phyloP scores from a whole-genome alignment of 2,888 invertebrate species.

The Heteromyza rotundicornis region DNA sequence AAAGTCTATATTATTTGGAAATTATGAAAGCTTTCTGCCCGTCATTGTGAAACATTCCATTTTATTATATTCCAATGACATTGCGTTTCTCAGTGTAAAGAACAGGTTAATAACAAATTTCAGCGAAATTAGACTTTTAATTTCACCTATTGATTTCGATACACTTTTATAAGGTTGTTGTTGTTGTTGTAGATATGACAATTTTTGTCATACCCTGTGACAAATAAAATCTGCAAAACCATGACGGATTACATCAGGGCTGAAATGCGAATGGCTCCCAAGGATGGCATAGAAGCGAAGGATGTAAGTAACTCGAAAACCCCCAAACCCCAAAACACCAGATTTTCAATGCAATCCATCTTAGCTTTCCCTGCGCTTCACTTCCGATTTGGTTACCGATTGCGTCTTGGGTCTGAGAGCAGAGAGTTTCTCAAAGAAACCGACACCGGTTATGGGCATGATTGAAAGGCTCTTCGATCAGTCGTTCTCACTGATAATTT shows the following conservation, averaged over 20 bases:
- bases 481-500: slow-evolving; percentile 33
- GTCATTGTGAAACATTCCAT: no score
- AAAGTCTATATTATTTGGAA: no score
- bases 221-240: slow-evolving; percentile 60
- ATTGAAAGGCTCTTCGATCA: slow-evolving; percentile 50
- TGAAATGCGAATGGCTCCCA: slow-evolving; percentile 41
- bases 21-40: no score
- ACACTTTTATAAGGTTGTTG: no score
- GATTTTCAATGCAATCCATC: neutral
- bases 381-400: slow-evolving; percentile 62
- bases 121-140: no score
- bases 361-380: slow-evolving; percentile 56
- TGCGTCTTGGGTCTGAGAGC: slow-evolving; percentile 64
- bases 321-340: neutral
- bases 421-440: slow-evolving; percentile 54
- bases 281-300: slow-evolving; percentile 60
- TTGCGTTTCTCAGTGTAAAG: no score
- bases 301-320: slow-evolving; percentile 45
- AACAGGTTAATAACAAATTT: no score
- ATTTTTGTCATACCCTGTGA: slow-evolving; percentile 64
- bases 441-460: slow-evolving; percentile 50
- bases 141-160: no score
- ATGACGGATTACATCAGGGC: slow-evolving; percentile 61
- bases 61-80: no score
- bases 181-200: no score